Evolutionary conservation across 2,113 vertebrate genomes (phyloP), one percentile per base, ranked within the genome.

Genomic region (Cygnus atratus): DNA sequence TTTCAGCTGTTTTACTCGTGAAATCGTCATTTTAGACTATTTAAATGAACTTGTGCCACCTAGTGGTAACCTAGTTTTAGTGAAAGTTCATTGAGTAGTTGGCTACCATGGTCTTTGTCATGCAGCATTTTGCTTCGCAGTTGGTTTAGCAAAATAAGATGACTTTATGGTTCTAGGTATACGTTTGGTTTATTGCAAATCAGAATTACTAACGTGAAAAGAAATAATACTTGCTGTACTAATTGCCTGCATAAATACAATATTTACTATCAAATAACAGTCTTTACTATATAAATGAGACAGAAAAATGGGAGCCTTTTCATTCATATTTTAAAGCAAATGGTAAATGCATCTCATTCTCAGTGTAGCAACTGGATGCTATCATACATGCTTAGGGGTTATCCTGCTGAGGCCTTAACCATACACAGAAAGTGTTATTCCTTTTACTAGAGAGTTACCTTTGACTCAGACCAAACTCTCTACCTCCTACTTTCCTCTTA

Each of bases 31-130:
- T 63, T 77, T 66, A 41, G 7, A 44, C 37, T 39, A 43, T 86
- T 68, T 78, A 92, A 68, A 54, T 59, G 44, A 80, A 77, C 52
- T 75, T 20, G 0, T 96, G 93, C 93, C 96, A 96, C 58, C 95
- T 96, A 65, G 79, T 88, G 96, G 73, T 6, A 13, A 37, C 3
- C 29, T 12, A 43, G 13, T 41, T 6, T 57, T 35, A 31, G 20
- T 6, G 54, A 50, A 61, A 74, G 17, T 15, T 66, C 5, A 1
- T 3, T 35, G 44, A 25, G 11, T 14, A 10, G 29, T 15, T 52
- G 21, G n/a, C 25, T 75, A 8, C 8, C n/a, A 39, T 44, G 6
- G 4, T n/a, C 6, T 75, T 44, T 77, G 21, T 26, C 33, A 9
- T n/a, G 13, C 33, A 57, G 22, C 39, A 9, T 71, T 78, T 65